Base-by-base conservation (phyloP, 2,888 invertebrate species). In the Celastrina argiolus region DNA sequence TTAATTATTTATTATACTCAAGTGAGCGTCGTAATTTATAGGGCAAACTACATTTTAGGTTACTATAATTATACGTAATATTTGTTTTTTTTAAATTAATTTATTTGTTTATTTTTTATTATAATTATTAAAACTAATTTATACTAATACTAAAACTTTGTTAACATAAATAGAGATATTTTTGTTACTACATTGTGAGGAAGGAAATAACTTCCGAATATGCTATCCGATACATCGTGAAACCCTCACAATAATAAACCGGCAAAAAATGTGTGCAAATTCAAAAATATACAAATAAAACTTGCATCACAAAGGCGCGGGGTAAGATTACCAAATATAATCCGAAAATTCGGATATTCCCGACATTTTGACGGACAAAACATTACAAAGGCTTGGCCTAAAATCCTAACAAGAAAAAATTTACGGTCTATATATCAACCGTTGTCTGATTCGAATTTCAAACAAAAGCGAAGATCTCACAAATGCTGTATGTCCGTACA, bases 381-480 rank as follows among this genome's bases (percentile, higher is more conserved):
- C 51, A 51, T 51, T 12, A 51, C 22, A 51, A 51, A 51, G 51
- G 51, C 22, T 51, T 22, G 12, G 22, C 12, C 51, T n/a, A n/a
- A n/a, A n/a, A 4, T 18, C 18, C 0, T 36, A 51, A 51, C 22
- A 51, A 51, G 22, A 51, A 51, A 51, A 41, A 51, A 22, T 22
- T 51, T 22, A 51, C 51, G 51, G 22, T 51, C 51, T 51, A 22
- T 22, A 22, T 51, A 51, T 51, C 51, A 51, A 51, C 22, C 22
- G 51, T 51, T 51, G 51, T 51, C 51, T 22, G 51, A 51, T 51
- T 51, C 51, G 51, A 51, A 51, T 51, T 51, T 12, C 51, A 22
- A 51, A 51, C 51, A 51, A 22, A 51, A 51, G 22, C 22, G 51
- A 51, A 51, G 22, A 51, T 51, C 51, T 51, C 51, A 51, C 22